Evolutionary conservation across 2,797 vertebrate genomes (phyloP).

Genomic region (Spheniscus humboldti): DNA sequence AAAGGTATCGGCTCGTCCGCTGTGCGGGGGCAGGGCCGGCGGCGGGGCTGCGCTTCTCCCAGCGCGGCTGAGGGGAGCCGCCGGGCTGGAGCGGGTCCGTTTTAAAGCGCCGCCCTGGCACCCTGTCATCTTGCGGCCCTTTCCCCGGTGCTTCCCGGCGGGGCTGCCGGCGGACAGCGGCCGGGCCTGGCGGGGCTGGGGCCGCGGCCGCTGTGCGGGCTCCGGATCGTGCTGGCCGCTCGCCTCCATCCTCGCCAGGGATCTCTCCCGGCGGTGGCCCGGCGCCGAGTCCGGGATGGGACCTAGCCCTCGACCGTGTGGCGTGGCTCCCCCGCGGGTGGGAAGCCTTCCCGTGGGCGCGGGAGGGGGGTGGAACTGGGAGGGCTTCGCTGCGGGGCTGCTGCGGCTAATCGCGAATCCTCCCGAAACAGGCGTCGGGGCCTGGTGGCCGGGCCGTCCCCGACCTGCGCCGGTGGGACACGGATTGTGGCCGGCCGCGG

Average conservation of each 20-base stretch:
- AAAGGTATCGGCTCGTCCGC: background rate
- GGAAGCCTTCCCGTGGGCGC: no score
- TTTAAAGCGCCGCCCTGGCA: background rate
- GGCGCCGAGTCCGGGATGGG: no score
- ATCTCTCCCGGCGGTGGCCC: no score
- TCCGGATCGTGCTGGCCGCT: background rate
- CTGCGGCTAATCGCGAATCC: background rate
- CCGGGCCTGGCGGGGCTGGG: background rate
- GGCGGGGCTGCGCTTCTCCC: no score
- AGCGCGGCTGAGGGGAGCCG: background rate
- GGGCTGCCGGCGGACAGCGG: no score
- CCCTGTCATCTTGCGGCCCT: no score
- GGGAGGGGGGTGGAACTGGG: no score
- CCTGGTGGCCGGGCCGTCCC: background rate
- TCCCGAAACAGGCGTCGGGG: background rate
- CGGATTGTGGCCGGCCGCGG: no score
- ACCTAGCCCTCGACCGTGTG: no score
- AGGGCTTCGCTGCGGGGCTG: background rate
- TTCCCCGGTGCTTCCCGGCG: background rate
- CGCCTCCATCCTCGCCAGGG: no score
- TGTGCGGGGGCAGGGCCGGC: background rate
- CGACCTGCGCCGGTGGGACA: rapidly evolving
- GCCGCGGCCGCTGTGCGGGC: background rate
- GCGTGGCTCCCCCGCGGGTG: background rate
- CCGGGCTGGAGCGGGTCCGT: background rate